Percentiles rank a stretch among this genome's conserved stretches.
phyloP scores from a whole-genome alignment of 2,888 invertebrate species.

The Himalopsyche japonica region DNA sequence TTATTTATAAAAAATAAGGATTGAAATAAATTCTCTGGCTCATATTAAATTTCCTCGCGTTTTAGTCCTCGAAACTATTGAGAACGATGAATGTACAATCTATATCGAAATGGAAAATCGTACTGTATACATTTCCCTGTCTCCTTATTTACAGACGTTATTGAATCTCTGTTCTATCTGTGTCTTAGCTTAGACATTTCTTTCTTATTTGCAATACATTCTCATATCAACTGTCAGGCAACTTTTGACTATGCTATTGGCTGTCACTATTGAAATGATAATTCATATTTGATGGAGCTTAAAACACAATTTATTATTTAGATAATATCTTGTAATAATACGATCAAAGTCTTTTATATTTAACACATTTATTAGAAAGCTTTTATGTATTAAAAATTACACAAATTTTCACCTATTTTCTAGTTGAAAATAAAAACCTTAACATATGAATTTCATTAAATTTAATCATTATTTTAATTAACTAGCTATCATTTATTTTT shows the following conservation, averaged over 20 bases:
- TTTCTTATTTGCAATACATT: neutral
- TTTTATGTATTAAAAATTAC: no score
- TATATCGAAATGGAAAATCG: neutral
- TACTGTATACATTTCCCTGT: neutral
- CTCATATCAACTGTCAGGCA: neutral
- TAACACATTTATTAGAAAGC: no score
- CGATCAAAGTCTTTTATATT: no score
- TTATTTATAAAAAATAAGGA: neutral
- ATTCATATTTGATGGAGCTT: neutral
- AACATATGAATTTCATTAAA: no score
- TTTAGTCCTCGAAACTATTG: neutral
- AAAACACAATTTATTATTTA: no score
- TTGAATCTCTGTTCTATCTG: neutral
- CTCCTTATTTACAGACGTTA: neutral
- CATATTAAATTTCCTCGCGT: neutral
- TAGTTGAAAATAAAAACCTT: no score
- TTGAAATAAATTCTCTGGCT: neutral
- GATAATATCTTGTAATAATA: no score
- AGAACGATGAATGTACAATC: neutral
- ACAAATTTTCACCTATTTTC: no score
- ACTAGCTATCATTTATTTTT: no score
- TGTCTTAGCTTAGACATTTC: neutral
- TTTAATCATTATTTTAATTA: no score
- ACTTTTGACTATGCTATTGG: neutral
- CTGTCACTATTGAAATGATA: neutral